phyloP scores from a whole-genome alignment of 2,797 vertebrate genomes.

The Xenops minutus region DNA sequence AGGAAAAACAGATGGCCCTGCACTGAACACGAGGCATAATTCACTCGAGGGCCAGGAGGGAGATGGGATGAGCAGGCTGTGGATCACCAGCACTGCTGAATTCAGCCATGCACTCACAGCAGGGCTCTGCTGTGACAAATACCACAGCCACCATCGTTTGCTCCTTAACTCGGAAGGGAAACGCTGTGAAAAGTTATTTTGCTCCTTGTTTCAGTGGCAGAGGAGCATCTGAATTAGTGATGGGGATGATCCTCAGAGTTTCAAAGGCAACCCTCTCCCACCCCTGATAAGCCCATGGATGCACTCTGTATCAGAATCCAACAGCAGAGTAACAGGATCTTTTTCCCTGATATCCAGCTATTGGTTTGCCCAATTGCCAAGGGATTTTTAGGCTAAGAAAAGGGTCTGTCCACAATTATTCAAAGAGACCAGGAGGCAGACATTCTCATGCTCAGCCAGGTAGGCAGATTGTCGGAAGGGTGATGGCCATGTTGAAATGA shows the following conservation, averaged over 20 bases:
- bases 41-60: not conserved
- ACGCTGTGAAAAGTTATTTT: not conserved
- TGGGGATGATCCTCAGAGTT: not conserved
- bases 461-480: not conserved
- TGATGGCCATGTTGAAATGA: not conserved
- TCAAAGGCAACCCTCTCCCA: not conserved
- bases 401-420: not conserved
- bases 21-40: not conserved
- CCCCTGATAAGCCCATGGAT: fast-evolving
- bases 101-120: not conserved
- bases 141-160: not conserved
- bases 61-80: not conserved
- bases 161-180: not conserved
- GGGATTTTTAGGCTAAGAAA: not conserved
- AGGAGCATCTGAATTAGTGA: not conserved
- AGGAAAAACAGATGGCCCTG: constrained; percentile 40
- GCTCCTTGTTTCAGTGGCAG: not conserved
- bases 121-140: not conserved
- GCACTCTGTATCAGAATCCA: not conserved
- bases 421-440: not conserved
- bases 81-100: not conserved
- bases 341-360: not conserved
- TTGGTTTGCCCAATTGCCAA: not conserved
- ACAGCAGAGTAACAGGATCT: not conserved
- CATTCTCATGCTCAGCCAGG: not conserved